Evolutionary conservation across 2,797 vertebrate genomes (phyloP), one percentile per base, ranked within the genome.

Genomic region (Crocidura indochinensis): DNA sequence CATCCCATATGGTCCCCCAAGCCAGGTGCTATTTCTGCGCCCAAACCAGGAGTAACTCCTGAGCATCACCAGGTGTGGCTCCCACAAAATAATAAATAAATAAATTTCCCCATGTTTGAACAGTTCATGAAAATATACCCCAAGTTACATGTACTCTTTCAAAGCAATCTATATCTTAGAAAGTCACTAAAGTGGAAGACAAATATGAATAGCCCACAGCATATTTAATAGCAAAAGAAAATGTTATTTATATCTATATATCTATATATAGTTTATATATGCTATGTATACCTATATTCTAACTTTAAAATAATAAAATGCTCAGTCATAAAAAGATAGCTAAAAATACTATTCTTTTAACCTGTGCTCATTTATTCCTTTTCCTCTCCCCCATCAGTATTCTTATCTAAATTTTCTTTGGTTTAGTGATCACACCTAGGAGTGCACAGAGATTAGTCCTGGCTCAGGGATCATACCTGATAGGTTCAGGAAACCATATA

Each of bases 141-240:
- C 56, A 7, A 92, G 46, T 8, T 38, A 3, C 2, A 29, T 51
- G 10, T 47, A 67, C 38, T 77, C 10, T 62, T 93, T 74, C 29
- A 89, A 82, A 9, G 79, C 29, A 17, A 67, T 62, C 2, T 27
- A 20, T 1, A 56, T 10, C 6, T 44, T 31, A 68, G 17, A 88
- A 8, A 20, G 20, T 91, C 68, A 11, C 10, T 38, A 20, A 51
- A 27, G 22, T 26, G 29, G 51, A 82, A 81, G 38, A 64, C 31
- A 84, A 81, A 85, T 26, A 85, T 14, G 15, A 72, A 53, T 6
- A 62, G 19, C 10, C 19, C 19, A 62, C 10, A 27, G 3, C 15
- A 84, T 17, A 84, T 24, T 71, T 53, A 75, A 31, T 9, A 69
- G 38, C 5, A 92, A 89, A 68, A 31, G 24, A 29, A 69, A 60